Conservation (phyloP, 2,797 vertebrate species). For the Denticeps clupeoides region DNA sequence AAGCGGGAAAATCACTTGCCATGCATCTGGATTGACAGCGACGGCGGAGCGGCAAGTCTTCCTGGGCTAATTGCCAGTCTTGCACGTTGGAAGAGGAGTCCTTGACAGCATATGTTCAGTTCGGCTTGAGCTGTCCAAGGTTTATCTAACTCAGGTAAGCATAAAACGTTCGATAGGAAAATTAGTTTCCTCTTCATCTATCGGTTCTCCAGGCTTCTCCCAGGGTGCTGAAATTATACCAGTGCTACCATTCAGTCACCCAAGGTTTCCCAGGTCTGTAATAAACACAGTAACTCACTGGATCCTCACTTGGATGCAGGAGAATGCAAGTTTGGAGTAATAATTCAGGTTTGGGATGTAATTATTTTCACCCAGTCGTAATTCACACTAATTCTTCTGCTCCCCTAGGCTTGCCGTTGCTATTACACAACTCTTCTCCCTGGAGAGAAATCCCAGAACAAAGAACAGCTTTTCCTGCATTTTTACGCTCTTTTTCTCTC, state of each 20-base stretch:
- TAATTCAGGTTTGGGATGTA: slow-evolving; percentile 19
- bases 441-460: slow-evolving; percentile 14
- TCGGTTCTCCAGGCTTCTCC: slow-evolving; percentile 5
- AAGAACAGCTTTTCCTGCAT: neutral
- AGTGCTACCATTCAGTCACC: too few relatives aligned
- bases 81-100: too few relatives aligned
- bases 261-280: too few relatives aligned
- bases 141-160: too few relatives aligned
- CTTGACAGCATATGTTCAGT: neutral
- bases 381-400: slow-evolving; percentile 20
- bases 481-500: neutral
- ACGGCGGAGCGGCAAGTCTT: too few relatives aligned
- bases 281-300: too few relatives aligned
- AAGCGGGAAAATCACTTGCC: neutral
- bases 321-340: slow-evolving; percentile 17
- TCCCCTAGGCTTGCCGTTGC: slow-evolving; percentile 9
- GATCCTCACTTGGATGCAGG: slow-evolving; percentile 13
- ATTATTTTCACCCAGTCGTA: slow-evolving; percentile 16
- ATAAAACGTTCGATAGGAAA: too few relatives aligned
- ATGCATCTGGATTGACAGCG: too few relatives aligned
- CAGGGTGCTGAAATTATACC: too few relatives aligned
- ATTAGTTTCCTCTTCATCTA: too few relatives aligned
- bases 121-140: too few relatives aligned
- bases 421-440: slow-evolving; percentile 20
- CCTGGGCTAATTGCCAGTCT: too few relatives aligned